phyloP scores from a whole-genome alignment of 2,113 vertebrate species.

The Ahaetulla prasina region DNA sequence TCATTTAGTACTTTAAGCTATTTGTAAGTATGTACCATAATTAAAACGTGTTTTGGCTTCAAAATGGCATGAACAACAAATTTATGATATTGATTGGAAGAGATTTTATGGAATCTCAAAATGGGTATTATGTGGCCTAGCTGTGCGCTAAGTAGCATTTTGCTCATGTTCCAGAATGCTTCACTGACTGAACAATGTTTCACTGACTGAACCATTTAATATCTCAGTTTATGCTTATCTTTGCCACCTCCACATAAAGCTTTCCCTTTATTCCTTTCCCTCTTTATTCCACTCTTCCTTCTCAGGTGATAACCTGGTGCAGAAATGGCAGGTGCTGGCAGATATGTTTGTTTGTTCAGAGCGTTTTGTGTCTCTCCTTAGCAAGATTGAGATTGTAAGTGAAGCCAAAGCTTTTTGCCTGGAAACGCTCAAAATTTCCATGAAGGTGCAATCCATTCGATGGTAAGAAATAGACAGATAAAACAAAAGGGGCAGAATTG shows the following conservation, averaged over 20 bases:
- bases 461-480: conserved; percentile 69
- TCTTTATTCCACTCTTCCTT: background rate
- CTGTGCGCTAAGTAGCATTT: background rate
- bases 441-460: conserved; percentile 77
- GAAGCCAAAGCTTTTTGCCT: conserved; percentile 85
- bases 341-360: conserved; percentile 79
- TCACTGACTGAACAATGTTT: background rate
- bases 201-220: background rate
- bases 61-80: background rate
- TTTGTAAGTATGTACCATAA: background rate
- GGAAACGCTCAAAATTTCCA: conserved; percentile 81
- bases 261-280: no score
- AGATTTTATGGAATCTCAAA: background rate
- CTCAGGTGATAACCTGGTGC: conserved; percentile 80
- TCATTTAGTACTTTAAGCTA: background rate
- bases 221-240: background rate
- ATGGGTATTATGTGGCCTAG: background rate
- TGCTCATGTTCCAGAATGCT: background rate
- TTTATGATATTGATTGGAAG: background rate
- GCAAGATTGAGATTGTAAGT: conserved; percentile 70
- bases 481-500: background rate
- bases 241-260: background rate
- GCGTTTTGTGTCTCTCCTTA: conserved; percentile 72
- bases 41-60: background rate
- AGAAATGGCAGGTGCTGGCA: conserved; percentile 88